Evolutionary conservation across 2,888 invertebrate species (phyloP).

Genomic region (Andrena flavipes): DNA sequence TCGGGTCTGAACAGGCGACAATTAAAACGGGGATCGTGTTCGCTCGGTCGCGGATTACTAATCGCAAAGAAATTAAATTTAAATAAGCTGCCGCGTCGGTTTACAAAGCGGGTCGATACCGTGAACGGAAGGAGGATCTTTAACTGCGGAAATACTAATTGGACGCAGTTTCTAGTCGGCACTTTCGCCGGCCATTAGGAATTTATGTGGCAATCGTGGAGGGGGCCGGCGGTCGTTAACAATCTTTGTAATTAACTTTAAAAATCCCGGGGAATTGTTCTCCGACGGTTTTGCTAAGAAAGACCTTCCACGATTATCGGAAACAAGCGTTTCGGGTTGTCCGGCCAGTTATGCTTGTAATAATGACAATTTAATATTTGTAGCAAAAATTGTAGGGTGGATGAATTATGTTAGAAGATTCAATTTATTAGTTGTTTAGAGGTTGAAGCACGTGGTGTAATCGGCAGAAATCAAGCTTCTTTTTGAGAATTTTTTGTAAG

Average conservation of each 20-base stretch:
- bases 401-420: no score
- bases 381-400: no score
- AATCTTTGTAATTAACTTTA: conserved; percentile 53
- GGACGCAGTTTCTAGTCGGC: conserved; percentile 29
- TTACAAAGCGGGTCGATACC: conserved; percentile 27
- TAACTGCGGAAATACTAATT: conserved; percentile 49
- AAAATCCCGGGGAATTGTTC: conserved; percentile 34
- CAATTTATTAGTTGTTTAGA: no score
- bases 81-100: conserved; percentile 44
- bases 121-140: conserved; percentile 11
- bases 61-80: conserved; percentile 55
- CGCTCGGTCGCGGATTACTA: conserved; percentile 20
- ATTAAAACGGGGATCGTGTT: conserved; percentile 40
- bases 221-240: conserved; percentile 9
- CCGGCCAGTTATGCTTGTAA: neutral
- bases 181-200: conserved; percentile 15
- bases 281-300: neutral
- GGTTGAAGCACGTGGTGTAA: no score
- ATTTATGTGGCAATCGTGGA: conserved; percentile 30
- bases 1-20: conserved; percentile 6
- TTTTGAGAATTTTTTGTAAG: no score
- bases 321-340: neutral
- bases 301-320: neutral
- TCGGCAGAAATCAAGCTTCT: no score
- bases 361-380: no score